Base-by-base conservation (phyloP, 2,888 invertebrate species). In the Drosophila recens region DNA sequence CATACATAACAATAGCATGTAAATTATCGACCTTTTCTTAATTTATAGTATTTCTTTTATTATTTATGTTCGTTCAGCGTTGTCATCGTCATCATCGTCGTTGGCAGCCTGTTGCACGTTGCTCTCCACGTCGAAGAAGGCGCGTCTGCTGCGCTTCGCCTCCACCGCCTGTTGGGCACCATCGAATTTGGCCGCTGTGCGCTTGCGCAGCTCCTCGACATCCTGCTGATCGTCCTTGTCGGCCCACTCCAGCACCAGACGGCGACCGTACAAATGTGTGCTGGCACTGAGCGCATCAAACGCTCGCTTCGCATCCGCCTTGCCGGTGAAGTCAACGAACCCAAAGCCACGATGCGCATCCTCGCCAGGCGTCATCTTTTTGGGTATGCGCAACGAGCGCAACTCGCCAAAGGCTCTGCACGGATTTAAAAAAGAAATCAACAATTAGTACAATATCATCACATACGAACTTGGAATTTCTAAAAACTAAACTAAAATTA, bases 251-350 rank as follows among this genome's bases (percentile, higher is more conserved):
- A 99, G 93, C 0, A 98, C 98, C 85, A 99, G 93, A 62, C 99
- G 94, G 78, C 99, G 94, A 0, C 99, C 99, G 92, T 98, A 99
- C 93, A 99, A 96, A 95, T 99, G 99, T 61, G 99, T 99, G 87
- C 98, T 98, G 91, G 97, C 97, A 82, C 97, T 96, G n/a, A 99
- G 92, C 0, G 97, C 96, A 75, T 98, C 96, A 93, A 98, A 98
- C 0, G 99, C 99, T 91, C 95, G 95, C 96, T 98, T 98, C 1
- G 99, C 99, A 93, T 98, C 98, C 75, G 96, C 95, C 90, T 96
- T 96, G 0, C 96, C 96, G 72, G 96, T 93, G 93, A 95, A 99
- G 91, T 99, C 99, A 4, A 99, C 96, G 92, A 99, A 99, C 8
- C 96, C 98, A 93, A 99, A 99, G 59, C 99, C 99, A 89, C 99